These are phyloP conservation scores for Myxocyprinus asiaticus DNA, from an alignment of 2,113 vertebrate genomes.

Conservation along the genomic window DNA sequence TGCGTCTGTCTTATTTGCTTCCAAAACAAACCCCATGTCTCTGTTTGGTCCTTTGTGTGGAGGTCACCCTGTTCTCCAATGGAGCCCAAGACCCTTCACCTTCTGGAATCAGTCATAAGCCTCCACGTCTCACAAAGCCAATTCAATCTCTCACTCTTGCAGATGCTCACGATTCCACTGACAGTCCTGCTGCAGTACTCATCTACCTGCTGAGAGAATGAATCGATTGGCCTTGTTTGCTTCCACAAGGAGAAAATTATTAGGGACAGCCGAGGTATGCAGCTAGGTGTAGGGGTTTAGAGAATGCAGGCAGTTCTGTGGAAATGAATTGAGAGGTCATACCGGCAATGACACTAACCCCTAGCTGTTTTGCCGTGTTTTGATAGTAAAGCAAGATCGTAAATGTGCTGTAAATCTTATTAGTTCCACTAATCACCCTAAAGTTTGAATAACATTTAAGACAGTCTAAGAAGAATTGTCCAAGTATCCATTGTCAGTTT, in stretches of 20 bases:
- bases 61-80: slow-evolving; percentile 44
- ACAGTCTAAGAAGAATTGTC: too few species aligned
- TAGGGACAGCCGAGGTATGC: slow-evolving; percentile 18
- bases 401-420: slow-evolving; percentile 1
- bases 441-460: too few species aligned
- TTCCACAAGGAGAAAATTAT: slow-evolving; percentile 35
- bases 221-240: slow-evolving; percentile 42
- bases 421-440: too few species aligned
- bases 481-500: too few species aligned
- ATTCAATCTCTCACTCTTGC: slow-evolving; percentile 38
- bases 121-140: slow-evolving; percentile 35
- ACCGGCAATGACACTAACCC: slow-evolving; percentile 21
- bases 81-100: slow-evolving; percentile 46
- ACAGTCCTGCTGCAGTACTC: slow-evolving; percentile 34
- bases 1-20: slow-evolving; percentile 42
- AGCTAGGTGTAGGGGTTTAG: slow-evolving; percentile 25
- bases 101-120: slow-evolving; percentile 44
- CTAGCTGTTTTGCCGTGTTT: slow-evolving; percentile 3
- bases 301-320: slow-evolving; percentile 2
- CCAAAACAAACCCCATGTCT: slow-evolving; percentile 46
- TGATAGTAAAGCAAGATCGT: neutral
- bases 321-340: slow-evolving; percentile 21
- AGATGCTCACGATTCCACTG: slow-evolving; percentile 34
- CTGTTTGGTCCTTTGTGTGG: slow-evolving; percentile 48
- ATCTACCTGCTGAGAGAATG: slow-evolving; percentile 47